Percentiles rank a stretch among this genome's conserved stretches.
phyloP scores from a whole-genome alignment of 2,797 vertebrate genomes.

The Coregonus ussuriensis region DNA sequence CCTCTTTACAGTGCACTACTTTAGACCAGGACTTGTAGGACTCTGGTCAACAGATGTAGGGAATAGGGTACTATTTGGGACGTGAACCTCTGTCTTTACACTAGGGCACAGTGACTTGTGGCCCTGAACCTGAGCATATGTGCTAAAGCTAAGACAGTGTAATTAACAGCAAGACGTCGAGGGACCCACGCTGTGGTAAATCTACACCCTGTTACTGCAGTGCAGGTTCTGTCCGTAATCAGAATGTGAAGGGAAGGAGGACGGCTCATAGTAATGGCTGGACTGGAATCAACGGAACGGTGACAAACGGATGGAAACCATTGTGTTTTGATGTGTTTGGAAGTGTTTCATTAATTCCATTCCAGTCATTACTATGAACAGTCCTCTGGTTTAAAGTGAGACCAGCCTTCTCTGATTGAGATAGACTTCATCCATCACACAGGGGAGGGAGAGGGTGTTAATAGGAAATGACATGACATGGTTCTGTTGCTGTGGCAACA shows the following conservation, averaged over 20 bases:
- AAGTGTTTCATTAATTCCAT: background rate
- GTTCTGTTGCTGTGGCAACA: constrained; percentile 6
- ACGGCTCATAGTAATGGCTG: background rate
- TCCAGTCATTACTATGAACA: background rate
- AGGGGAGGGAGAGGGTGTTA: constrained; percentile 53
- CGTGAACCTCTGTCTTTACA: constrained; percentile 8
- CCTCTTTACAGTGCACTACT: background rate
- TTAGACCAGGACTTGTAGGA: background rate
- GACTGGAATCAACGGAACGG: background rate
- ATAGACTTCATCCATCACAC: constrained; percentile 61
- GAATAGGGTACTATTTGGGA: background rate
- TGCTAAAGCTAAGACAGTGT: constrained; percentile 70
- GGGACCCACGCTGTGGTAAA: constrained; percentile 74
- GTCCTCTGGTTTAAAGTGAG: background rate
- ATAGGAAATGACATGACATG: constrained; percentile 57
- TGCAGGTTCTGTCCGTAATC: constrained; percentile 40
- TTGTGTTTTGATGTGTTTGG: background rate
- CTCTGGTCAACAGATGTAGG: background rate
- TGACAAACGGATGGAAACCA: background rate
- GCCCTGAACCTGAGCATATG: constrained; percentile 2
- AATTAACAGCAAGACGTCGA: constrained; percentile 75
- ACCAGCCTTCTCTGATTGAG: constrained; percentile 20
- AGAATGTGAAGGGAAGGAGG: background rate
- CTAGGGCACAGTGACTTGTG: constrained; percentile 27
- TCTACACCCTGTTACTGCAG: constrained; percentile 52